These are phyloP conservation scores for Cricetomys ansorgei DNA, from an alignment of 2,113 vertebrate species.

Conservation along the genomic window DNA sequence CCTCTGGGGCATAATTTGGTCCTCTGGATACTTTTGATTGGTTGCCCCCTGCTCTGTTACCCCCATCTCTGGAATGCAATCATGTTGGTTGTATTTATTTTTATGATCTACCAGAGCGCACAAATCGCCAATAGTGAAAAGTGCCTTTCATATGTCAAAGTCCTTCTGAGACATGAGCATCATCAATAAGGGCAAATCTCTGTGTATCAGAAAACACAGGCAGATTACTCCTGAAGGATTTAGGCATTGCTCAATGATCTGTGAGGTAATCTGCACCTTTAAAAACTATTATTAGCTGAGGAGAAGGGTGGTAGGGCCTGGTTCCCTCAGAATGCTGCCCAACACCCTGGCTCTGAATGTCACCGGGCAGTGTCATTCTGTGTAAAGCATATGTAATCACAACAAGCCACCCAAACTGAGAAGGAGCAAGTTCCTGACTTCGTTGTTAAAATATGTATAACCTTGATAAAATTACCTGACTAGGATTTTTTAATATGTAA, in stretches of 20 bases:
- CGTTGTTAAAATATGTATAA: neutral
- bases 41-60: constrained; percentile 5
- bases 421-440: neutral
- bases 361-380: neutral
- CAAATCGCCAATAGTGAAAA: constrained; percentile 35
- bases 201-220: neutral
- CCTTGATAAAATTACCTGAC: constrained; percentile 11
- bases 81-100: constrained; percentile 57
- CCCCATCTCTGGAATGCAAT: constrained; percentile 62
- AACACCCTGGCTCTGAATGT: neutral
- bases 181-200: neutral
- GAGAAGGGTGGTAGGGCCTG: neutral
- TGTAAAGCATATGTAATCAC: neutral
- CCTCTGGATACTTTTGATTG: constrained; percentile 65
- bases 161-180: neutral
- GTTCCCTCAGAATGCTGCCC: neutral
- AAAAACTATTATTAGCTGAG: neutral
- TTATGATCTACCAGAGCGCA: constrained; percentile 64
- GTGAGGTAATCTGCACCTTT: neutral
- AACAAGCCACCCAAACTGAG: neutral
- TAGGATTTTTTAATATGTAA: neutral
- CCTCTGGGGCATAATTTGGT: constrained; percentile 60
- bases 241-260: neutral
- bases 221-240: constrained; percentile 31
- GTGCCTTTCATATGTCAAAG: neutral